A percentile compares a stretch with the other conserved stretches of the same genome.
These are phyloP conservation scores for Setophaga petechia DNA, from an alignment of 2,113 vertebrate genomes.

Conservation along the genomic window DNA sequence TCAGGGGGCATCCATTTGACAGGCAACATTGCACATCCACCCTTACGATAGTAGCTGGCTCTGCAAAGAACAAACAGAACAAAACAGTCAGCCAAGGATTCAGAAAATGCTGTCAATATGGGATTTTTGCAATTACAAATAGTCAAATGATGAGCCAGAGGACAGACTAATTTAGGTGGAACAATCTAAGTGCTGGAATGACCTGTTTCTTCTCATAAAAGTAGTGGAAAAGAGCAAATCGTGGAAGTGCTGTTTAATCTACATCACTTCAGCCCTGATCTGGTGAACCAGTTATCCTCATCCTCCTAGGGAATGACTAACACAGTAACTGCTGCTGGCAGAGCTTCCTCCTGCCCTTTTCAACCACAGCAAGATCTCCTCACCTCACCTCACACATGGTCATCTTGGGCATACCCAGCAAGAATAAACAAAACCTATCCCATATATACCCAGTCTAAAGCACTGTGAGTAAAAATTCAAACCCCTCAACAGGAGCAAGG, in stretches of 20 bases:
- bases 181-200: neutral
- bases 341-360: neutral
- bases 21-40: conserved; percentile 95
- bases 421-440: neutral
- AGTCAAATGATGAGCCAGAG: neutral
- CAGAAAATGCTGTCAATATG: neutral
- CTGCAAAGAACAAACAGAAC: conserved; percentile 68
- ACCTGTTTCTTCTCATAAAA: neutral
- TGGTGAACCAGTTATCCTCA: neutral
- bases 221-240: neutral
- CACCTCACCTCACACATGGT: neutral
- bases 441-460: neutral
- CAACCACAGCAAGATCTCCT: neutral
- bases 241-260: neutral
- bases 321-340: neutral
- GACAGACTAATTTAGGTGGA: neutral
- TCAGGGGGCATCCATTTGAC: conserved; percentile 99
- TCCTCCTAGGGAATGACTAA: neutral
- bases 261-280: neutral
- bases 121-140: neutral
- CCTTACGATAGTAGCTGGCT: conserved; percentile 98
- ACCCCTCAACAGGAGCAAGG: neutral
- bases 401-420: neutral
- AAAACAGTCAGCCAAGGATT: neutral
- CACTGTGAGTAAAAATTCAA: neutral